Base-by-base conservation (phyloP, 2,113 vertebrate species). In the Nanorana parkeri region DNA sequence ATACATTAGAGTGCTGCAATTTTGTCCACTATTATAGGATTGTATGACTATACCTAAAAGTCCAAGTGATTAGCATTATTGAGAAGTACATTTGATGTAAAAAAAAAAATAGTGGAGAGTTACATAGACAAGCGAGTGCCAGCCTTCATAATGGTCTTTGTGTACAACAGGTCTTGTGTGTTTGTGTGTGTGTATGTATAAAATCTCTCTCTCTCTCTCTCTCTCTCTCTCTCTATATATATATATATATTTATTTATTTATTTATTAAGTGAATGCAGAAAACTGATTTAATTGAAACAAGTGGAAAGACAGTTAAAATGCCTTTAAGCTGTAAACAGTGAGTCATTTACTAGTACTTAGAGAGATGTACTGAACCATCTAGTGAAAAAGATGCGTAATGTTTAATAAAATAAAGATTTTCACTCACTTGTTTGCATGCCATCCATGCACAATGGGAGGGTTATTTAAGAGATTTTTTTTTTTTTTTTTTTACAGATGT, bases 401-500 rank as follows among this genome's bases (percentile, higher is more conserved):
- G n/a, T n/a, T n/a, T n/a, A n/a, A n/a, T n/a, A n/a, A n/a, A n/a
- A n/a, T n/a, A n/a, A n/a, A n/a, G 32, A 36, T 36, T 47, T 47
- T 47, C 10, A 13, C 10, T 47, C 3, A 6, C 8, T 47, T 47
- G 21, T 51, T 67, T 32, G 19, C 47, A 29, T 51, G 24, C 60
- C 60, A 24, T 51, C 60, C 16, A 47, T 47, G 66, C 78, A 19
- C 55, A 41, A 23, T 60, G 54, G 77, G 77, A 69, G n/a, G 77
- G 66, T 55, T n/a, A 80, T 80, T 80, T 55, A 61, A 51, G 19
- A 41, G 17, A 32, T 17, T 1, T 51, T n/a, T n/a, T n/a, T n/a
- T n/a, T n/a, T n/a, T n/a, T n/a, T n/a, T n/a, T n/a, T n/a, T 60
- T 58, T 26, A 32, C 55, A 79, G 64, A 79, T 68, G 6, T 69